Conservation (phyloP, 2,888 invertebrate species). For the Platycheirus albimanus region DNA sequence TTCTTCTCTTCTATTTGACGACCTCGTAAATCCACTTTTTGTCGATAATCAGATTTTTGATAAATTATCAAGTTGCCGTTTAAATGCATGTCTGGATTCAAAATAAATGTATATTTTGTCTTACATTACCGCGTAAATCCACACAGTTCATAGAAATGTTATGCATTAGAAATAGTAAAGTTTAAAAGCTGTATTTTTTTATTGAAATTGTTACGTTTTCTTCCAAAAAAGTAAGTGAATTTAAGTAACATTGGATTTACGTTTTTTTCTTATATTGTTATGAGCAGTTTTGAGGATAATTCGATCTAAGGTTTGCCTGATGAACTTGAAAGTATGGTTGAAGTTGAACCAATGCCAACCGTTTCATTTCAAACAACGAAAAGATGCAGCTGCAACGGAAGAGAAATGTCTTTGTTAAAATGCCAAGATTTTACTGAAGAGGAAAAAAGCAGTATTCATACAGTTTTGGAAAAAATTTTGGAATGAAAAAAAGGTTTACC, state of each 20-base stretch:
- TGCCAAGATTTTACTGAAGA: conserved; percentile 27
- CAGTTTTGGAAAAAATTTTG: conserved; percentile 25
- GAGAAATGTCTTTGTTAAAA: conserved; percentile 5
- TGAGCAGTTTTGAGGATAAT: neutral
- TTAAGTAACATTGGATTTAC: too few relatives aligned
- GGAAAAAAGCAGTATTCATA: conserved; percentile 25
- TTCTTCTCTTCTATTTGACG: too few relatives aligned
- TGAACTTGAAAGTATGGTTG: conserved; percentile 4
- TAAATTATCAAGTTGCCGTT: too few relatives aligned
- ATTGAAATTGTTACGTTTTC: too few relatives aligned
- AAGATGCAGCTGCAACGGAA: neutral
- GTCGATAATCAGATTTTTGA: too few relatives aligned
- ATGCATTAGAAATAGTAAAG: neutral
- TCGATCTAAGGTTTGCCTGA: conserved; percentile 14
- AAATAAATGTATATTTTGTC: too few relatives aligned
- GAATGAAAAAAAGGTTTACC: conserved; percentile 20
- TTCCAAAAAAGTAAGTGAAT: neutral
- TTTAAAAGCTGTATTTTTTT: conserved; percentile 9
- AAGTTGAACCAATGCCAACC: conserved; percentile 31
- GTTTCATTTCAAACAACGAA: neutral
- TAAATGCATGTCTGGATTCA: neutral
- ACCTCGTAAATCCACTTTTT: too few relatives aligned
- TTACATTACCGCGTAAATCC: conserved; percentile 25
- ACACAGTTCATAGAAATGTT: conserved; percentile 5
- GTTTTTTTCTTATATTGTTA: too few relatives aligned